Percentiles rank a stretch among this genome's conserved stretches.
phyloP scores from a whole-genome alignment of 2,797 vertebrate genomes.

The Geotrypetes seraphini region DNA sequence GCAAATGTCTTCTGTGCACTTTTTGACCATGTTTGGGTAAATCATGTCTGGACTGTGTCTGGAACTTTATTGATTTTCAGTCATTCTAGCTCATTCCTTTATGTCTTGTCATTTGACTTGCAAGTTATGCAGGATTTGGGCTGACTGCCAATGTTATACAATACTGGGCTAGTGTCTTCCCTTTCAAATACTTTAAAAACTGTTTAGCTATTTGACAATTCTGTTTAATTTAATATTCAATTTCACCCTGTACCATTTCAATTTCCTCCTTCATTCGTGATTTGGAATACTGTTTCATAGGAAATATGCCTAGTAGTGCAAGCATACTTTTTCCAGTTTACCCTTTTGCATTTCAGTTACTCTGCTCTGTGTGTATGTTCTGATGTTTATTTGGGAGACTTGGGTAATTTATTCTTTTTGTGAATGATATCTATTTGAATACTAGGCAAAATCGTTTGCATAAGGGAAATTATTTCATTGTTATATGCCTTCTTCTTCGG shows the following conservation, averaged over 20 bases:
- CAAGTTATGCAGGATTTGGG: slow-evolving; percentile 16
- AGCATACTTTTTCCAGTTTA: neutral
- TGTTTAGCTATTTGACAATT: slow-evolving; percentile 21
- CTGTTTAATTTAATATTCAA: slow-evolving; percentile 25
- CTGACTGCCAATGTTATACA: slow-evolving; percentile 24
- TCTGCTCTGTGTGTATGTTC: too few species aligned
- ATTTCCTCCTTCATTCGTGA: slow-evolving; percentile 15
- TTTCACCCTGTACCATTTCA: slow-evolving; percentile 26
- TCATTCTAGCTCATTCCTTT: slow-evolving; percentile 5
- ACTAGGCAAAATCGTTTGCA: too few species aligned
- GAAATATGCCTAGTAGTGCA: neutral
- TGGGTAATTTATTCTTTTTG: too few species aligned
- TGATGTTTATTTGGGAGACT: too few species aligned
- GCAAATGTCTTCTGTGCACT: slow-evolving; percentile 4
- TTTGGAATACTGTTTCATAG: slow-evolving; percentile 4
- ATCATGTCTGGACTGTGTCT: slow-evolving; percentile 10
- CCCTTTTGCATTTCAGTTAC: too few species aligned
- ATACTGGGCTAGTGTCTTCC: slow-evolving; percentile 36
- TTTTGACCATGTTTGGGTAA: slow-evolving; percentile 14
- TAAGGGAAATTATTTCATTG: too few species aligned
- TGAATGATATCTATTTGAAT: too few species aligned
- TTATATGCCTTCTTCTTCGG: too few species aligned
- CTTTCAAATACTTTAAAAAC: slow-evolving; percentile 36
- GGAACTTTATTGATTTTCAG: slow-evolving; percentile 16
- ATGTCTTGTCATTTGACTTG: slow-evolving; percentile 15